Evolutionary conservation across 2,888 invertebrate species (phyloP).

Genomic region (Tetheella fluctuosa): DNA sequence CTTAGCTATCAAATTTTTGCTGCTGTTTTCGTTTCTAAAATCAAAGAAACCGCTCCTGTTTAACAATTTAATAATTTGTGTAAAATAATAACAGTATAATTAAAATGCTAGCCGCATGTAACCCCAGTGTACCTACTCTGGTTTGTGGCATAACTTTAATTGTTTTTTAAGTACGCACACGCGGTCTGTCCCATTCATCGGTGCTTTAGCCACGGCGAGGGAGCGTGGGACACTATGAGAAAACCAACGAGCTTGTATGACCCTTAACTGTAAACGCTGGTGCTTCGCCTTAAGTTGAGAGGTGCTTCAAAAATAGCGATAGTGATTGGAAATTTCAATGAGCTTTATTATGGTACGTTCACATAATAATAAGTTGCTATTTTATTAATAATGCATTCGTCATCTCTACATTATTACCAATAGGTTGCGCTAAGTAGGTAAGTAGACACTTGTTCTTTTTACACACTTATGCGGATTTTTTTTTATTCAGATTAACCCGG

Average conservation of each 20-base stretch:
- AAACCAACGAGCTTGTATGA: conserved; percentile 42
- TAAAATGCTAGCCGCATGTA: conserved; percentile 41
- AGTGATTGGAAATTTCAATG: conserved; percentile 24
- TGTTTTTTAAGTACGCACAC: conserved; percentile 75
- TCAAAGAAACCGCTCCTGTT: too few species aligned
- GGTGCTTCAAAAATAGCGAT: conserved; percentile 42
- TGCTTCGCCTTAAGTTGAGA: conserved; percentile 28
- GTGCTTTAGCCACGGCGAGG: conserved; percentile 21
- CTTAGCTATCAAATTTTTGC: too few species aligned
- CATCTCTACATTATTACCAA: background rate
- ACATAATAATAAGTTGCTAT: too few species aligned
- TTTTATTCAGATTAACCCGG: too few species aligned
- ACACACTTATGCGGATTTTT: too few species aligned
- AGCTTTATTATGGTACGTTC: conserved; percentile 25
- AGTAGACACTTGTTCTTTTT: too few species aligned
- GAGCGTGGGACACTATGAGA: conserved; percentile 48
- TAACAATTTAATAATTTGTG: too few species aligned
- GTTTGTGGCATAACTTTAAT: conserved; percentile 74
- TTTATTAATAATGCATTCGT: conserved; percentile 8
- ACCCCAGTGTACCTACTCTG: conserved; percentile 33
- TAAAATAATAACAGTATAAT: too few species aligned
- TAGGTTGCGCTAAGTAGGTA: conserved; percentile 18
- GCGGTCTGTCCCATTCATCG: conserved; percentile 31
- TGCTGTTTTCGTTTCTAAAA: too few species aligned
- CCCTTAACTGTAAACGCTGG: conserved; percentile 41